Conservation (phyloP, 2,888 invertebrate genomes). For the Saturnia japonica region DNA sequence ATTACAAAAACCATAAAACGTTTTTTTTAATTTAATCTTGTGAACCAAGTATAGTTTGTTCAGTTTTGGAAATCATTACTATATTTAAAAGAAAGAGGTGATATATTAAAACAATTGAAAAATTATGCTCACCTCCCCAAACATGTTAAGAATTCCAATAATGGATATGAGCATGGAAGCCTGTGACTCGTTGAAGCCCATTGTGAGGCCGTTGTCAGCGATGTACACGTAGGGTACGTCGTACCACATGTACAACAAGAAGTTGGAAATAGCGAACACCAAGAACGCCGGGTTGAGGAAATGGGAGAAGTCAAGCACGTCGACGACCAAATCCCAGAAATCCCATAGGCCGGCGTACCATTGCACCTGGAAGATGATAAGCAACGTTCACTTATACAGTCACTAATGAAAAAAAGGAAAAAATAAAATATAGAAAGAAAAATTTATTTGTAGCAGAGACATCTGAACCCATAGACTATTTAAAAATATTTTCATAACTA, state of each 20-base stretch:
- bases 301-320: constrained; percentile 91
- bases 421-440: too few relatives aligned
- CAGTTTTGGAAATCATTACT: not conserved
- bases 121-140: constrained; percentile 87
- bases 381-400: not conserved
- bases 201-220: constrained; percentile 88
- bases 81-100: not conserved
- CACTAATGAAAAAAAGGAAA: not conserved
- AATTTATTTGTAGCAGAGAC: too few relatives aligned
- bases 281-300: constrained; percentile 88
- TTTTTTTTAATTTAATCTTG: not conserved
- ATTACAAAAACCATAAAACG: not conserved
- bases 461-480: too few relatives aligned
- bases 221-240: constrained; percentile 97
- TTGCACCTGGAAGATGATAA: constrained; percentile 69
- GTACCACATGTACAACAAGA: constrained; percentile 95
- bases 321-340: constrained; percentile 88
- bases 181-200: constrained; percentile 87
- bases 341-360: constrained; percentile 90
- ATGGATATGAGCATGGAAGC: constrained; percentile 92
- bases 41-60: too few relatives aligned
- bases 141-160: constrained; percentile 93
- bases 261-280: constrained; percentile 93
- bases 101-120: not conserved
- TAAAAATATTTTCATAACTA: too few relatives aligned